Conservation (phyloP, 2,888 invertebrate species). For the Clunio marinus region DNA sequence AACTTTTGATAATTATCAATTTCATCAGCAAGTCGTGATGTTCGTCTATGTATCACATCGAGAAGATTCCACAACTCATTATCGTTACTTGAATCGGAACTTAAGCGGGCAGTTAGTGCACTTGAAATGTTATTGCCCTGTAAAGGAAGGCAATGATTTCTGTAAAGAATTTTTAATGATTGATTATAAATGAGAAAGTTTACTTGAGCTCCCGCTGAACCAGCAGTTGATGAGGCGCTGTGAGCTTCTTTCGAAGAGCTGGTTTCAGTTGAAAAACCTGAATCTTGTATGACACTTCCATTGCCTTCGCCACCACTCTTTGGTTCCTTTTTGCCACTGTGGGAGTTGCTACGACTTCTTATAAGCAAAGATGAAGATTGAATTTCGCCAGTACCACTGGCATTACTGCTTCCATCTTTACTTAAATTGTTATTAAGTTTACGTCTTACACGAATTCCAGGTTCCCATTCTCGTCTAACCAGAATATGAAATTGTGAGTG, state of each 20-base stretch:
- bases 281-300: slow-evolving; percentile 68
- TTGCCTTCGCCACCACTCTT: slow-evolving; percentile 56
- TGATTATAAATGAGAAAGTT: not conserved
- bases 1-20: slow-evolving; percentile 60
- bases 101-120: slow-evolving; percentile 48
- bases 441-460: slow-evolving; percentile 70
- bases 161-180: not conserved
- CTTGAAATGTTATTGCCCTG: slow-evolving; percentile 38
- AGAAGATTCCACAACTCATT: slow-evolving; percentile 82
- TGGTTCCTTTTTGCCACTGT: slow-evolving; percentile 59
- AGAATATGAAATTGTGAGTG: slow-evolving; percentile 42
- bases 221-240: slow-evolving; percentile 63
- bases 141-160: not conserved
- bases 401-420: slow-evolving; percentile 43
- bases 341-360: slow-evolving; percentile 62
- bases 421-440: slow-evolving; percentile 51
- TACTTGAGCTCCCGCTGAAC: slow-evolving; percentile 50
- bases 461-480: slow-evolving; percentile 73
- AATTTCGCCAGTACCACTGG: slow-evolving; percentile 44
- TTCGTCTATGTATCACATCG: slow-evolving; percentile 79
- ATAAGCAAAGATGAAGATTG: slow-evolving; percentile 52
- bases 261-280: slow-evolving; percentile 86
- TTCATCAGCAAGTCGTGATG: slow-evolving; percentile 66
- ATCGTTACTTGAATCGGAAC: slow-evolving; percentile 54
- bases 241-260: slow-evolving; percentile 77